These are phyloP conservation scores for Buceros bicornis DNA, from an alignment of 2,797 vertebrate genomes.

Conservation along the genomic window DNA sequence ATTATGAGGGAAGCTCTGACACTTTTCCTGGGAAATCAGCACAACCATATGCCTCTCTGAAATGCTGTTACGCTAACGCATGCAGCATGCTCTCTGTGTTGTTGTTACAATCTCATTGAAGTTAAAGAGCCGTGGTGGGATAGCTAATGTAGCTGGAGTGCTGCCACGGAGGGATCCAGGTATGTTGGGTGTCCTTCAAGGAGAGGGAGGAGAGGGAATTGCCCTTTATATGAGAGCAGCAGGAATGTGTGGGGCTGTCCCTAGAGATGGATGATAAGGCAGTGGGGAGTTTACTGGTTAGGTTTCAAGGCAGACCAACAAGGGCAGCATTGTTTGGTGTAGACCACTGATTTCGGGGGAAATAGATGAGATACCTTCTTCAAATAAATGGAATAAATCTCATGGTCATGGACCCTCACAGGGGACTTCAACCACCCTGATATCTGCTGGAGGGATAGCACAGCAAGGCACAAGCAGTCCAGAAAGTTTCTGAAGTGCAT, in stretches of 20 bases:
- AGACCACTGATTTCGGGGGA: background rate
- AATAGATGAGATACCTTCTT: background rate
- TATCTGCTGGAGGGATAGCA: background rate
- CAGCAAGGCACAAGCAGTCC: background rate
- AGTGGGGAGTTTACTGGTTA: background rate
- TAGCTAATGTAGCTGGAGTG: background rate
- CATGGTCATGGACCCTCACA: background rate
- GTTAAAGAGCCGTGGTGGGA: background rate
- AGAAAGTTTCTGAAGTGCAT: background rate
- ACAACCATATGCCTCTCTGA: background rate
- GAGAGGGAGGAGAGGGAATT: background rate
- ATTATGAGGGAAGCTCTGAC: background rate
- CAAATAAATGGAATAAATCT: background rate
- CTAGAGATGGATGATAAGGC: background rate
- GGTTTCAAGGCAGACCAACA: background rate
- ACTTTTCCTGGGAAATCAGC: background rate
- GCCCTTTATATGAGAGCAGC: background rate
- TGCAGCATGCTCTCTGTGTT: background rate
- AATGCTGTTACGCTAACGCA: background rate
- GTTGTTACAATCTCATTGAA: background rate
- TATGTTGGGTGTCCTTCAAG: background rate
- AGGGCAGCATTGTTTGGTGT: background rate
- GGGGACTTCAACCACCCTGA: background rate
- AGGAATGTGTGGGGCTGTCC: background rate
- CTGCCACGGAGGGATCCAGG: background rate